These are phyloP conservation scores for Rambutsinella grinnellia DNA, from an alignment of 2,888 invertebrate species.

Conservation along the genomic window DNA sequence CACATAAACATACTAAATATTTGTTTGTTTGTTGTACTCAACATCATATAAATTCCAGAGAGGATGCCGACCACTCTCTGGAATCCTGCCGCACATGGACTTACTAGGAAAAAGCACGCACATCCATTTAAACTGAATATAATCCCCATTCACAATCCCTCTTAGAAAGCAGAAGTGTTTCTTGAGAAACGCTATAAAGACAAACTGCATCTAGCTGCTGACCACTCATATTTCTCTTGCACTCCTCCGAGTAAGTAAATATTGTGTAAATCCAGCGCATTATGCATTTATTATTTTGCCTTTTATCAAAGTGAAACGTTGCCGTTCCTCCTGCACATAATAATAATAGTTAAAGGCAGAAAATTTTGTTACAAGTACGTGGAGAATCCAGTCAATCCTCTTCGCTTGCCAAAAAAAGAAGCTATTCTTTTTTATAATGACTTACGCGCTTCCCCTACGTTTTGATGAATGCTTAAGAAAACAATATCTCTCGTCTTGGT, in stretches of 20 bases:
- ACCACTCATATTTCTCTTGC: too few species aligned
- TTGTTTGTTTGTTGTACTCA: not conserved
- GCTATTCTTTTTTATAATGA: constrained; percentile 25
- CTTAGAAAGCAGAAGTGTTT: too few species aligned
- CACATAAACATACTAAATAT: not conserved
- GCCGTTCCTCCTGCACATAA: constrained; percentile 7
- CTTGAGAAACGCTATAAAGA: too few species aligned
- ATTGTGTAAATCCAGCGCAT: too few species aligned
- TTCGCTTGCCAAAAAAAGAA: not conserved
- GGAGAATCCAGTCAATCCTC: not conserved
- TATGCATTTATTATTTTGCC: too few species aligned
- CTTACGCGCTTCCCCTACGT: not conserved
- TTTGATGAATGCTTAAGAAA: constrained; percentile 18
- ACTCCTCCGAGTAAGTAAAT: too few species aligned
- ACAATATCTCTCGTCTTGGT: not conserved
- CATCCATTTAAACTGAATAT: not conserved
- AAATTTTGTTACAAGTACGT: too few species aligned
- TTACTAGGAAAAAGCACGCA: not conserved
- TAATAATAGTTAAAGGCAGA: too few species aligned
- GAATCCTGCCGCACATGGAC: not conserved
- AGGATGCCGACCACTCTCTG: not conserved
- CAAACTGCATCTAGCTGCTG: too few species aligned
- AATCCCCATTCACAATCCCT: too few species aligned
- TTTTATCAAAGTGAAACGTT: too few species aligned
- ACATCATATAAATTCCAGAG: not conserved